Conservation (phyloP, 2,797 vertebrate genomes). For the Anomalospiza imberbis region DNA sequence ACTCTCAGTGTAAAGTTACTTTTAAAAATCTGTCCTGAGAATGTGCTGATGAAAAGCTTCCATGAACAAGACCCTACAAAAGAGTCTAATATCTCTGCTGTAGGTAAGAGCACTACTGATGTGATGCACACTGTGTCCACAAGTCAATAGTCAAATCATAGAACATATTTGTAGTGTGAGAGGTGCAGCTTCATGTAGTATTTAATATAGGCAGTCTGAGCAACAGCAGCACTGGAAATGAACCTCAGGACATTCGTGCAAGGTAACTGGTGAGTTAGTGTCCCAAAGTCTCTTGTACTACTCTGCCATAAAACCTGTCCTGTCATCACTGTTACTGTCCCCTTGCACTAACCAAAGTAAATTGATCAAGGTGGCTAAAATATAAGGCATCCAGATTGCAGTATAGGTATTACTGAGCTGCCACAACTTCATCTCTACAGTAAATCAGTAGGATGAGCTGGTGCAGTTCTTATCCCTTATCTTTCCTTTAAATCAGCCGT, state of each 20-base stretch:
- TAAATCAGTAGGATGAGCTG: conserved; percentile 17
- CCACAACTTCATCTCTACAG: background rate
- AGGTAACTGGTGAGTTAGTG: background rate
- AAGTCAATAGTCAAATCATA: background rate
- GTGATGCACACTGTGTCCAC: background rate
- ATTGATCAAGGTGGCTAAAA: background rate
- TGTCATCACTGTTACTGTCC: background rate
- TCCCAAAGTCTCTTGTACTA: background rate
- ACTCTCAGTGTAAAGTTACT: background rate
- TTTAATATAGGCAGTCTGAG: background rate
- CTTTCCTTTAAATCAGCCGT: conserved; percentile 7
- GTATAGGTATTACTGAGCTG: background rate
- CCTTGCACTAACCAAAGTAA: background rate
- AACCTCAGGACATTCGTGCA: background rate
- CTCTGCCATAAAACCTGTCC: background rate
- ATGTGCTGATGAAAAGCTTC: background rate
- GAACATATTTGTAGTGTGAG: background rate
- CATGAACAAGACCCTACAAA: background rate
- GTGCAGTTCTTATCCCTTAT: background rate
- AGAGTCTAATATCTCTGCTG: background rate
- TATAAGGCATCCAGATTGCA: background rate
- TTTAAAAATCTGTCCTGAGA: background rate
- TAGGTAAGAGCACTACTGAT: background rate
- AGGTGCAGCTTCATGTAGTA: background rate
- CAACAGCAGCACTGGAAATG: background rate